phyloP scores from a whole-genome alignment of 2,113 vertebrate genomes.

The Porphyrio hochstetteri region DNA sequence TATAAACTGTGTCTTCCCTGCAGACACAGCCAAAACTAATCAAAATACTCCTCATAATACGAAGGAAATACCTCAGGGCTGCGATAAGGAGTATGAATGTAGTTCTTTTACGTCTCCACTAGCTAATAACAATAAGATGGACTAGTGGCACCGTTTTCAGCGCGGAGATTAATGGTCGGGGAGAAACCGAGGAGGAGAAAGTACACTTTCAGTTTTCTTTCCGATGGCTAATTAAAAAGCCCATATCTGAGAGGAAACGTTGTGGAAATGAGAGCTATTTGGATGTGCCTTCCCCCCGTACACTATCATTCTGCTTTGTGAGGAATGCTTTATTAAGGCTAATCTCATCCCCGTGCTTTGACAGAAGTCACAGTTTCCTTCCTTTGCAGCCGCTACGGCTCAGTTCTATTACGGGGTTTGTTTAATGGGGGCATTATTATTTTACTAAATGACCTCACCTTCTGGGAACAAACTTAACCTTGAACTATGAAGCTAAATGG shows the following conservation, averaged over 20 bases:
- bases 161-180: neutral
- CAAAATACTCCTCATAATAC: constrained; percentile 36
- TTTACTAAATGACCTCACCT: constrained; percentile 71
- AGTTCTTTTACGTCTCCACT: neutral
- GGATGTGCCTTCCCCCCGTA: constrained; percentile 35
- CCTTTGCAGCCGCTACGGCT: constrained; percentile 59
- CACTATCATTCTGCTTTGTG: constrained; percentile 39
- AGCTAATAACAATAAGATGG: constrained; percentile 43
- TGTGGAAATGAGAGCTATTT: constrained; percentile 64
- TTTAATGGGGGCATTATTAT: constrained; percentile 63
- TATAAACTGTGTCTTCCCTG: constrained; percentile 38
- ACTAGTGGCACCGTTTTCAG: constrained; percentile 7
- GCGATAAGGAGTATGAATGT: constrained; percentile 46
- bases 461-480: constrained; percentile 68
- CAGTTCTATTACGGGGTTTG: constrained; percentile 54
- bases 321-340: constrained; percentile 55
- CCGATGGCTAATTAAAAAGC: constrained; percentile 62
- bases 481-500: constrained; percentile 54
- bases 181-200: constrained; percentile 44
- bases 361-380: constrained; percentile 72
- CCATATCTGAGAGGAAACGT: constrained; percentile 53
- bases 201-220: constrained; percentile 67
- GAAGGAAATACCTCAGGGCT: constrained; percentile 58
- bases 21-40: constrained; percentile 45
- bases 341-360: constrained; percentile 68